Base-by-base conservation (phyloP, 2,113 vertebrate genomes). In the Neotragus pygmaeus region DNA sequence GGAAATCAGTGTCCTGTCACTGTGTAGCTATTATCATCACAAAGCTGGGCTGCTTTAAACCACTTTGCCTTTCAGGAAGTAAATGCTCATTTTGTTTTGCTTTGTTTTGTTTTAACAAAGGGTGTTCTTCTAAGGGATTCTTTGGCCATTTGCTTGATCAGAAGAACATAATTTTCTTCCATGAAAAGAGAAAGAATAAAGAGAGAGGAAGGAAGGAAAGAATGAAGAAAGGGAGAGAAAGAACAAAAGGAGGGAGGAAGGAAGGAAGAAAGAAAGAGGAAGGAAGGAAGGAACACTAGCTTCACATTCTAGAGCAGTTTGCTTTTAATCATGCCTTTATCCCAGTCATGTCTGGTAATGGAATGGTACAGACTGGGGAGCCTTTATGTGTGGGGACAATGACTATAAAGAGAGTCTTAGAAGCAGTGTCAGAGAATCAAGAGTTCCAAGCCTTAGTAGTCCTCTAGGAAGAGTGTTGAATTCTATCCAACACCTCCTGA, bases 131-230 rank as follows among this genome's bases (percentile, higher is more conserved):
- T 86, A 25, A 93, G 62, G 33, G 43, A 66, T 84, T 88, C n/a
- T 82, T 70, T 91, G 43, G 53, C 12, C 14, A n/a, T 45, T 70
- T 89, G 25, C 19, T 94, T 91, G 39, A 93, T 90, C n/a, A 96
- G 43, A 94, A 86, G 2, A 70, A 8, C 7, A 39, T 45, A 83
- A 33, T 90, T 70, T 33, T 82, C 51, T 53, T 80, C 47, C 47
- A 12, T 8, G 21, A 43, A 75, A 13, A 70, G 4, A 7, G 10
- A 82, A 57, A 14, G 16, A 30, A 43, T 5, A n/a, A 9, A 57
- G 39, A 30, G 27, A 62, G 60, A 43, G 2, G 6, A 11, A 75
- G 30, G n/a, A 7, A 53, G 27, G 17, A 77, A 53, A 17, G n/a
- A 36, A 28, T 36, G 4, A 30, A 30, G 8, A 21, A 2, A 36